Evolutionary conservation across 2,888 invertebrate species (phyloP).

Genomic region (Dicranocentrus wangi): DNA sequence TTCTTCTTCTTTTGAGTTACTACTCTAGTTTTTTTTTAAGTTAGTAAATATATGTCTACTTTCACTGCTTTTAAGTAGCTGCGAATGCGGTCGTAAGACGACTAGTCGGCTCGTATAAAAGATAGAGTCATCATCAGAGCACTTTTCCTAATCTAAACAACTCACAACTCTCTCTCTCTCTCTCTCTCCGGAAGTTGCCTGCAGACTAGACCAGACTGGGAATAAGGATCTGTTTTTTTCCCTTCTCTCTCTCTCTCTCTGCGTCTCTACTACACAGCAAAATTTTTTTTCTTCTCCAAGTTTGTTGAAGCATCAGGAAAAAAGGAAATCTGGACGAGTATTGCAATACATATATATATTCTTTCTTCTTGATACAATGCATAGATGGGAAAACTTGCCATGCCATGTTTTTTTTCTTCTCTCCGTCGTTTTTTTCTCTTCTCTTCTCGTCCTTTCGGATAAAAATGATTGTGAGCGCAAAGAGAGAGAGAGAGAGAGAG

Average conservation of each 20-base stretch:
- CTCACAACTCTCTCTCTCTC: constrained; percentile 48
- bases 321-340: not conserved
- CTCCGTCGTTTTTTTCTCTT: too few relatives aligned
- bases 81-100: constrained; percentile 57
- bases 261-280: not conserved
- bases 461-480: constrained; percentile 39
- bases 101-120: constrained; percentile 52
- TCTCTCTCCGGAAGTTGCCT: constrained; percentile 56
- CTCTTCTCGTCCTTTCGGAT: constrained; percentile 7
- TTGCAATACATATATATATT: constrained; percentile 10
- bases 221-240: not conserved
- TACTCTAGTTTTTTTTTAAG: constrained; percentile 41
- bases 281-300: not conserved
- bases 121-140: constrained; percentile 62
- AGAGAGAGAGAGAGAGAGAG: constrained; percentile 8
- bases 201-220: constrained; percentile 42
- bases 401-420: constrained; percentile 27
- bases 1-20: constrained; percentile 49
- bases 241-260: not conserved
- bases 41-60: constrained; percentile 49
- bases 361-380: not conserved
- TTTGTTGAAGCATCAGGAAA: not conserved
- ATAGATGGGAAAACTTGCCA: not conserved
- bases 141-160: constrained; percentile 62
- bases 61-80: constrained; percentile 61